phyloP scores from a whole-genome alignment of 2,888 invertebrate genomes.

The Rhagonycha fulva region DNA sequence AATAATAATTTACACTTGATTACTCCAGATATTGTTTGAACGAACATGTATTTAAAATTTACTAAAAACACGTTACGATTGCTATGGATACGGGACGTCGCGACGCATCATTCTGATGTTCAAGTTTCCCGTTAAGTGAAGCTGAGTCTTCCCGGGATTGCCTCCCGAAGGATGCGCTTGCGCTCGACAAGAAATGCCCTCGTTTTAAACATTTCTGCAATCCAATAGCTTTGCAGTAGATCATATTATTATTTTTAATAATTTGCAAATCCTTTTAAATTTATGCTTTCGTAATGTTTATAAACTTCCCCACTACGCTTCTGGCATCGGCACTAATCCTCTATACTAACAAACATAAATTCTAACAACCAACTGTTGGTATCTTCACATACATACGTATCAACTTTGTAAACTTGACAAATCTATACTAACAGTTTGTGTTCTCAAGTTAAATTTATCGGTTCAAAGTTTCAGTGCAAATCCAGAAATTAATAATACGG shows the following conservation, averaged over 20 bases:
- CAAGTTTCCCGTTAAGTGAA: conserved; percentile 37
- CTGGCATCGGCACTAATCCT: not conserved
- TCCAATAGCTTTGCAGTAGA: conserved; percentile 9
- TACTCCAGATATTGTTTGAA: not conserved
- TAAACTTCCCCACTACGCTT: not conserved
- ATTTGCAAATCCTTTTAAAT: not conserved
- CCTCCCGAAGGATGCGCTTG: conserved; percentile 39
- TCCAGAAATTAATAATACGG: not conserved
- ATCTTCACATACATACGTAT: not conserved
- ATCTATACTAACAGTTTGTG: not conserved
- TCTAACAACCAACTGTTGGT: not conserved
- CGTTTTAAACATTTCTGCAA: conserved; percentile 21
- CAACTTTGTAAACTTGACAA: not conserved
- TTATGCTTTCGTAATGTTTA: not conserved
- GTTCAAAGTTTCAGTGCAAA: not conserved
- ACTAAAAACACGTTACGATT: conserved; percentile 5
- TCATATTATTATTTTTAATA: not conserved
- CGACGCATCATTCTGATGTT: conserved; percentile 29
- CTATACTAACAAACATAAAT: not conserved
- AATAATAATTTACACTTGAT: not conserved
- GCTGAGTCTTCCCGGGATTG: conserved; percentile 41
- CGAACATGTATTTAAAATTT: not conserved
- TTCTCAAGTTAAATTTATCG: not conserved
- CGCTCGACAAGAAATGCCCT: conserved; percentile 26
- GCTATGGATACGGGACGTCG: conserved; percentile 19